A percentile compares a stretch with the other conserved stretches of the same genome.
These are phyloP conservation scores for Caenorhabditis sp. DNA, from an alignment of 2,888 invertebrate genomes.

Conservation along the genomic window DNA sequence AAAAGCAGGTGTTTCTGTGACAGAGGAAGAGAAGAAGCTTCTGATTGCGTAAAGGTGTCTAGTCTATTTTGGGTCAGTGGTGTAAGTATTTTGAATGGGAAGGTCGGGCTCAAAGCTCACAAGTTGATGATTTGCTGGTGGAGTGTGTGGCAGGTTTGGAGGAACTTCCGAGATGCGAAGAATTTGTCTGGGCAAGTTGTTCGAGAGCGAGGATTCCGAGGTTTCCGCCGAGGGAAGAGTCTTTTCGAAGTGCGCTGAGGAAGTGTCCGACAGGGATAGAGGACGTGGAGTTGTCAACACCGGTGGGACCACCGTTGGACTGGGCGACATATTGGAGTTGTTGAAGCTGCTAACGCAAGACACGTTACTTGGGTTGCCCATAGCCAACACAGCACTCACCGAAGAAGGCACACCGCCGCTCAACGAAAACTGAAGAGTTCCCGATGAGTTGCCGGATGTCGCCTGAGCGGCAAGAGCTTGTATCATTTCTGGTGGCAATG, in stretches of 20 bases:
- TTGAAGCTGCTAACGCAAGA: slow-evolving; percentile 64
- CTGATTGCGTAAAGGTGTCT: neutral
- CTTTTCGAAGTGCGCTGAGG: slow-evolving; percentile 49
- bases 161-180: slow-evolving; percentile 45
- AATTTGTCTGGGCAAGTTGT: slow-evolving; percentile 31
- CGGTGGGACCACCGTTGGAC: slow-evolving; percentile 47
- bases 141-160: neutral
- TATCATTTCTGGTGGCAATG: slow-evolving; percentile 37
- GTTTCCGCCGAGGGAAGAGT: slow-evolving; percentile 7
- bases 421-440: slow-evolving; percentile 12
- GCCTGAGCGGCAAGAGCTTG: slow-evolving; percentile 23
- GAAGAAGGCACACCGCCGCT: slow-evolving; percentile 29
- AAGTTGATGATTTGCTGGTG: slow-evolving; percentile 36
- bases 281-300: slow-evolving; percentile 42
- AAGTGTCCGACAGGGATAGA: slow-evolving; percentile 45
- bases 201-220: slow-evolving; percentile 25
- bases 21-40: slow-evolving; percentile 1
- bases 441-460: slow-evolving; percentile 7
- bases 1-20: neutral
- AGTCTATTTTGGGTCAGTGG: neutral
- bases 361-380: slow-evolving; percentile 55
- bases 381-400: slow-evolving; percentile 58
- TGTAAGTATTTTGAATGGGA: neutral
- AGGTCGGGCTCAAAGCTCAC: slow-evolving; percentile 33
- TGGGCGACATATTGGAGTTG: slow-evolving; percentile 61